phyloP scores from a whole-genome alignment of 2,113 vertebrate species.

The Rhinoderma darwinii region DNA sequence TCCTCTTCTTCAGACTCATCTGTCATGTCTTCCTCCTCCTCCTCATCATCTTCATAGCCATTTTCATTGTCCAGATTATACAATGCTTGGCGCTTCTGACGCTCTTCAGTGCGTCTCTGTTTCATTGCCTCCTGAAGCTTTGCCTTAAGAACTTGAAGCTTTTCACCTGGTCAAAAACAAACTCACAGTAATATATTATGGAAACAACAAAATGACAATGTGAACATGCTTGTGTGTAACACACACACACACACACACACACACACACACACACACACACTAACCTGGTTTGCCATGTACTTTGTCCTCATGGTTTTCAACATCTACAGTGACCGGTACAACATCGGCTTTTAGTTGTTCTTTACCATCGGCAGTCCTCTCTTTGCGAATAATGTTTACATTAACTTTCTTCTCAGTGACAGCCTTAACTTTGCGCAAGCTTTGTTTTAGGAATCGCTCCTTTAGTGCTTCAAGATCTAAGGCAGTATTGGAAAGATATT shows the following conservation, averaged over 20 bases:
- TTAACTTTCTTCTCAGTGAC: constrained; percentile 75
- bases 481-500: constrained; percentile 21
- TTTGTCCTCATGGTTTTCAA: constrained; percentile 74
- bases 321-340: constrained; percentile 78
- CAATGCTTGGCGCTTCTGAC: constrained; percentile 82
- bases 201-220: not conserved
- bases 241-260: not conserved
- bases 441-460: constrained; percentile 88
- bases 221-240: not conserved
- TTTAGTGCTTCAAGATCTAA: constrained; percentile 90
- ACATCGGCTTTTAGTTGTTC: constrained; percentile 82
- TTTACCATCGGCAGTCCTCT: constrained; percentile 77
- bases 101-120: constrained; percentile 84
- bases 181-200: not conserved
- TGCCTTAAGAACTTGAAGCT: constrained; percentile 87
- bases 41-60: constrained; percentile 85
- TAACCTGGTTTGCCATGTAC: constrained; percentile 83
- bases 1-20: constrained; percentile 83
- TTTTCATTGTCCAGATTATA: constrained; percentile 94
- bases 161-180: constrained; percentile 78
- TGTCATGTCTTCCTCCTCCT: constrained; percentile 86
- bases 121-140: constrained; percentile 95
- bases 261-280: not conserved
- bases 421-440: constrained; percentile 66
- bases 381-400: constrained; percentile 85